These are phyloP conservation scores for Mohoua ochrocephala DNA, from an alignment of 2,113 vertebrate genomes.

Conservation along the genomic window DNA sequence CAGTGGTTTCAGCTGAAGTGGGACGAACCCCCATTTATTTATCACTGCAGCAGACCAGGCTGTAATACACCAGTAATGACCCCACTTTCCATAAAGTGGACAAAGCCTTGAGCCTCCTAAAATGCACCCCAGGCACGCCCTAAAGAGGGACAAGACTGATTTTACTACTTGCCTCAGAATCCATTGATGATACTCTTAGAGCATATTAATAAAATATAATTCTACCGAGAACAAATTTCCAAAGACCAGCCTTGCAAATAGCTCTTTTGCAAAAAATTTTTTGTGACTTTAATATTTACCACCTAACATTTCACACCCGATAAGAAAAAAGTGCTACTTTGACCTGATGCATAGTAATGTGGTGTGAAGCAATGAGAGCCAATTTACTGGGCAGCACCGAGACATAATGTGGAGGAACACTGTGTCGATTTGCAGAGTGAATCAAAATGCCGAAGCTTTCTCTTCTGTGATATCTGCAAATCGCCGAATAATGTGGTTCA, in stretches of 20 bases:
- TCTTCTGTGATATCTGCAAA: slow-evolving; percentile 46
- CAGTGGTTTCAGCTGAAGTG: neutral
- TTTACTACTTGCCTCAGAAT: neutral
- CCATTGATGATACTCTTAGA: neutral
- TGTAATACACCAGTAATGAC: neutral
- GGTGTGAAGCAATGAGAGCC: slow-evolving; percentile 5
- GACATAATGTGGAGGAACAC: neutral
- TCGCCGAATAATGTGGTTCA: slow-evolving; percentile 46
- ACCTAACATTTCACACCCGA: neutral
- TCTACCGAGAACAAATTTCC: neutral
- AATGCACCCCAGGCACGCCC: neutral
- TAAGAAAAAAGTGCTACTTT: neutral
- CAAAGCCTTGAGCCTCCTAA: neutral
- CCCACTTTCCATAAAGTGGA: neutral
- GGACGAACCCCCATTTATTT: neutral
- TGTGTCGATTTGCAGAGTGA: neutral
- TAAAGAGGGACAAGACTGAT: neutral
- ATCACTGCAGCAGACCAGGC: neutral
- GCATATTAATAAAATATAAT: neutral
- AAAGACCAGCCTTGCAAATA: neutral
- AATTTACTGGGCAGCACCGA: slow-evolving; percentile 3
- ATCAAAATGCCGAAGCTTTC: slow-evolving; percentile 30
- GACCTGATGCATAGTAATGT: neutral
- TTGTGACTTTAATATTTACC: neutral
- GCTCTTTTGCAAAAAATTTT: neutral